phyloP scores from a whole-genome alignment of 2,888 invertebrate species.

The Candidula unifasciata region DNA sequence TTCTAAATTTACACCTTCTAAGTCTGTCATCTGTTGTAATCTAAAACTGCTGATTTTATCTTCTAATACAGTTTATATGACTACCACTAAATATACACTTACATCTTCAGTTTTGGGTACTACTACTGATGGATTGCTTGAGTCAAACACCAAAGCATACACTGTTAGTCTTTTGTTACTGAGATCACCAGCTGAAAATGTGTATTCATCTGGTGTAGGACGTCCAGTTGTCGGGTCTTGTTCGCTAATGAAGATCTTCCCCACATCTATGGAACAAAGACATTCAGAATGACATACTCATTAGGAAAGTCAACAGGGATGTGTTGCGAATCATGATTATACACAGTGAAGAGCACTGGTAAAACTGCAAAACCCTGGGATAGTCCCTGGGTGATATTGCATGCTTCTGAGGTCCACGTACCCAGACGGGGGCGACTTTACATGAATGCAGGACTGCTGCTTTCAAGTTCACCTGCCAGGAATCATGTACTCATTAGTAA shows the following conservation, averaged over 20 bases:
- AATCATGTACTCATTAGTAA: too few relatives aligned
- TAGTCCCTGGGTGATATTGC: too few relatives aligned
- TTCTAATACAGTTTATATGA: neutral
- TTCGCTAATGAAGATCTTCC: slow-evolving; percentile 1
- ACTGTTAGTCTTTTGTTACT: neutral
- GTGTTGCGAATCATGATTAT: too few relatives aligned
- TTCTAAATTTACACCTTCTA: too few relatives aligned
- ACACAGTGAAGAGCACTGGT: too few relatives aligned
- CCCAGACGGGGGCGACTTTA: too few relatives aligned
- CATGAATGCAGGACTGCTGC: too few relatives aligned
- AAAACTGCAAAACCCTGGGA: too few relatives aligned
- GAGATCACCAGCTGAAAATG: neutral
- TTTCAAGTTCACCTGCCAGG: too few relatives aligned
- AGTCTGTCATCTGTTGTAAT: too few relatives aligned
- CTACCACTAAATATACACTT: neutral
- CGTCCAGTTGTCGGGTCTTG: neutral
- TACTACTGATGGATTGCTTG: neutral
- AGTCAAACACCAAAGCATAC: slow-evolving; percentile 7
- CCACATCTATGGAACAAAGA: neutral
- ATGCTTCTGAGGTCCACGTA: too few relatives aligned
- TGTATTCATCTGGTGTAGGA: neutral
- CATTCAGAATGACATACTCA: neutral
- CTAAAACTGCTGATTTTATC: too few relatives aligned
- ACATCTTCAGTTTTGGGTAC: slow-evolving; percentile 30
- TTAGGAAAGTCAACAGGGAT: neutral